Evolutionary conservation across 2,888 invertebrate species (phyloP).

Genomic region (Luperina nickerlii): DNA sequence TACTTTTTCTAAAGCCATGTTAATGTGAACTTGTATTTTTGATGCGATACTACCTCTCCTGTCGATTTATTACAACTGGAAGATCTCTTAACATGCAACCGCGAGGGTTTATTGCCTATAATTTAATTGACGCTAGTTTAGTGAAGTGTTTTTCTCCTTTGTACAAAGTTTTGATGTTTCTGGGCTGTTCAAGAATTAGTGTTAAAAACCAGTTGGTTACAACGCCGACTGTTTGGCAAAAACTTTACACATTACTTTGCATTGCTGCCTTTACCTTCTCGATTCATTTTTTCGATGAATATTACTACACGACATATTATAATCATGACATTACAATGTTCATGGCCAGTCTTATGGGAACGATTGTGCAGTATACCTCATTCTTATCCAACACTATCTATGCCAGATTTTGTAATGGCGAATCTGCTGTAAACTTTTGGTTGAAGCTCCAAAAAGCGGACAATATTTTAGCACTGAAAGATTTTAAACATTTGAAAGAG

Average conservation of each 20-base stretch:
- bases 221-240: constrained; percentile 51
- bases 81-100: constrained; percentile 12
- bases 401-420: constrained; percentile 61
- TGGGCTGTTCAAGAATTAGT: constrained; percentile 65
- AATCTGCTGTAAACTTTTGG: constrained; percentile 17
- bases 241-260: constrained; percentile 68
- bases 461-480: constrained; percentile 55
- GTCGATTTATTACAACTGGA: not conserved
- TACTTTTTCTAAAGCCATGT: not conserved
- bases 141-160: constrained; percentile 67
- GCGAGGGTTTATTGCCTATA: not conserved
- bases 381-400: constrained; percentile 62
- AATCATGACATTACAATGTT: constrained; percentile 49
- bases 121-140: constrained; percentile 44
- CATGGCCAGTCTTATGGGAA: constrained; percentile 40
- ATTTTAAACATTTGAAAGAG: constrained; percentile 52
- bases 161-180: constrained; percentile 59
- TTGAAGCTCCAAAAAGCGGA: constrained; percentile 68
- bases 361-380: constrained; percentile 54
- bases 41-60: constrained; percentile 11
- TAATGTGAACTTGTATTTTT: constrained; percentile 5
- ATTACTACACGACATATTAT: constrained; percentile 59
- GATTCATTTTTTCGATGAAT: constrained; percentile 41
- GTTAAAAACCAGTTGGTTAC: constrained; percentile 63
- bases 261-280: constrained; percentile 61